phyloP scores from a whole-genome alignment of 2,888 invertebrate genomes.

The Aradus depressus region DNA sequence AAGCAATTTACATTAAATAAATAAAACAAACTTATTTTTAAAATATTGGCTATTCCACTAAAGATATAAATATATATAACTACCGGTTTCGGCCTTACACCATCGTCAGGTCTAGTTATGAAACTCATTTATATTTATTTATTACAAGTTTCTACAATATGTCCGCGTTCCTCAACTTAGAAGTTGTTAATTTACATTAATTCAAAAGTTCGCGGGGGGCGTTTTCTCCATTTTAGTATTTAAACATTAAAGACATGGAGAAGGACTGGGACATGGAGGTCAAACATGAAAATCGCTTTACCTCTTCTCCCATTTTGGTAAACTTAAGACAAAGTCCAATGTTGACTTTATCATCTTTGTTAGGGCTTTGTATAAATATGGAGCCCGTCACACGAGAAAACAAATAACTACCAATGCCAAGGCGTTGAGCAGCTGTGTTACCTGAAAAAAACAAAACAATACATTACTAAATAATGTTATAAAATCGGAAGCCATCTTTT shows the following conservation, averaged over 20 bases:
- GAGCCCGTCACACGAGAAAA: slow-evolving; percentile 80
- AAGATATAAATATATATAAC: too few species aligned
- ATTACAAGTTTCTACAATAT: not conserved
- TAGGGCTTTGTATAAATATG: slow-evolving; percentile 52
- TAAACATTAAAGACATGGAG: too few species aligned
- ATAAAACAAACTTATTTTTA: too few species aligned
- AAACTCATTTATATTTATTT: not conserved
- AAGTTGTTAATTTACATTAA: not conserved
- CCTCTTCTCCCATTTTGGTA: slow-evolving; percentile 61
- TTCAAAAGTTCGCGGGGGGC: too few species aligned
- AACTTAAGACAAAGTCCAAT: slow-evolving; percentile 87
- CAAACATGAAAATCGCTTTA: slow-evolving; percentile 33
- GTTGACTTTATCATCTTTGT: slow-evolving; percentile 49
- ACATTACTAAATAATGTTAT: too few species aligned
- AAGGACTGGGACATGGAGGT: not conserved
- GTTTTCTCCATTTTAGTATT: too few species aligned
- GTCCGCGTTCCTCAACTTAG: not conserved
- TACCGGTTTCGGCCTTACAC: too few species aligned
- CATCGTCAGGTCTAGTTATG: not conserved
- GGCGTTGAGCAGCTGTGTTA: slow-evolving; percentile 46
- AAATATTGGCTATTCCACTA: too few species aligned
- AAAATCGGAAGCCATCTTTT: too few species aligned
- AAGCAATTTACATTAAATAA: too few species aligned
- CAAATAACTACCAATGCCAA: slow-evolving; percentile 56
- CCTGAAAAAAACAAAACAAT: slow-evolving; percentile 35